Conservation (phyloP, 2,797 vertebrate species). For the Vireo griseus region DNA sequence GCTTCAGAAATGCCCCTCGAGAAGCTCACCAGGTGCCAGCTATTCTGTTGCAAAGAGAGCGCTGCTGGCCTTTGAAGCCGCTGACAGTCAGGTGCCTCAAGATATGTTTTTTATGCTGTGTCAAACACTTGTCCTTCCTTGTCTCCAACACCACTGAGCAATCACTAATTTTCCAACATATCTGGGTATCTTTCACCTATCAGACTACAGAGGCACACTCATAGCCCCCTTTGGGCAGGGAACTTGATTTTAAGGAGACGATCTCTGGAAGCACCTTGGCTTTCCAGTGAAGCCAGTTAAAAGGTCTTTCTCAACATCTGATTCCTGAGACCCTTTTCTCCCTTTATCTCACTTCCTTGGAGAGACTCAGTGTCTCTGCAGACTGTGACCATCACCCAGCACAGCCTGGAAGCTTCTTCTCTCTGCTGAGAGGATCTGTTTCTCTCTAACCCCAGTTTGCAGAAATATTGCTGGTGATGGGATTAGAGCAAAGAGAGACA, state of each 20-base stretch:
- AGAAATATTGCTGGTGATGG: background rate
- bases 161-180: background rate
- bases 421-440: background rate
- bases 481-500: background rate
- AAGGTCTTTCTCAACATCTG: background rate
- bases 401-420: background rate
- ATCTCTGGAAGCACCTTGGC: background rate
- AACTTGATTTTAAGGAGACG: background rate
- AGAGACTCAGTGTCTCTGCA: background rate
- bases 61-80: background rate
- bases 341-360: background rate
- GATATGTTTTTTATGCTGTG: rapidly evolving
- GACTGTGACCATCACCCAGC: background rate
- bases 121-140: background rate
- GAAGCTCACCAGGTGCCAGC: background rate
- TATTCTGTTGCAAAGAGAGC: background rate
- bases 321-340: background rate
- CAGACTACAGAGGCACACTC: background rate
- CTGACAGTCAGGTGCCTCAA: background rate
- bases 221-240: background rate
- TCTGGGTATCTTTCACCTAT: background rate
- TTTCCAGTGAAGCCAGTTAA: background rate
- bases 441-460: background rate
- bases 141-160: background rate
- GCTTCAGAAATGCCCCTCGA: background rate